Evolutionary conservation across 2,888 invertebrate species (phyloP).

Genomic region (Hypselothyrea guttata): DNA sequence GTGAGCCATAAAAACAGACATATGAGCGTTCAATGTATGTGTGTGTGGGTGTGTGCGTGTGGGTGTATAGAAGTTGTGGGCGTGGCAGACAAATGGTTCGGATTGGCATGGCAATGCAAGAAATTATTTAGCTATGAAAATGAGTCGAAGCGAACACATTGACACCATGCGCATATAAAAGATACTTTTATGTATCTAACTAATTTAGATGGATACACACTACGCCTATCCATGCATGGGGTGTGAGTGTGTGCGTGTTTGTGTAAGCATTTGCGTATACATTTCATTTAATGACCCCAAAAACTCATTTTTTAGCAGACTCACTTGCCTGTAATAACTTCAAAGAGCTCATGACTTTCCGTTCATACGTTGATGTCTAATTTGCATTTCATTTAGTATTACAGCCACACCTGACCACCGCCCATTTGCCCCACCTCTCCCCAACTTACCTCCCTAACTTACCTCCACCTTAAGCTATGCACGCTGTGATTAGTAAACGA

Average conservation of each 20-base stretch:
- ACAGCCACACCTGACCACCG: neutral
- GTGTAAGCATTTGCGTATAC: neutral
- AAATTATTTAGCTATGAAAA: conserved; percentile 31
- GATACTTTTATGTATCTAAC: conserved; percentile 9
- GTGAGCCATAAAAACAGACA: conserved; percentile 57
- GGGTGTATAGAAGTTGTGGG: conserved; percentile 8
- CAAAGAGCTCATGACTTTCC: conserved; percentile 40
- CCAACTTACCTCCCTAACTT: too few species aligned
- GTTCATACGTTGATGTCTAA: conserved; percentile 37
- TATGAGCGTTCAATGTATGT: conserved; percentile 31
- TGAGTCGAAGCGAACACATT: conserved; percentile 13
- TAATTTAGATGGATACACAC: conserved; percentile 18
- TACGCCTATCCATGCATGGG: neutral
- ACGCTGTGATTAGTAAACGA: conserved; percentile 58
- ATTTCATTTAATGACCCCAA: conserved; percentile 11
- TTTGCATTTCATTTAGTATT: conserved; percentile 51
- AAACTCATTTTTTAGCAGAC: conserved; percentile 16
- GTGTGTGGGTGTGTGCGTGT: conserved; percentile 4
- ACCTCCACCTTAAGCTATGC: conserved; percentile 2
- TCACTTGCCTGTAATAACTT: conserved; percentile 56
- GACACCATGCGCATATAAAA: conserved; percentile 1
- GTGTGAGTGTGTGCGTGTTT: neutral
- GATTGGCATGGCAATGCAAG: conserved; percentile 33
- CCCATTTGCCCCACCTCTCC: neutral
- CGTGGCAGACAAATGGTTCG: conserved; percentile 48